phyloP scores from a whole-genome alignment of 2,797 vertebrate species.

The Parotocinclus haroldoi region DNA sequence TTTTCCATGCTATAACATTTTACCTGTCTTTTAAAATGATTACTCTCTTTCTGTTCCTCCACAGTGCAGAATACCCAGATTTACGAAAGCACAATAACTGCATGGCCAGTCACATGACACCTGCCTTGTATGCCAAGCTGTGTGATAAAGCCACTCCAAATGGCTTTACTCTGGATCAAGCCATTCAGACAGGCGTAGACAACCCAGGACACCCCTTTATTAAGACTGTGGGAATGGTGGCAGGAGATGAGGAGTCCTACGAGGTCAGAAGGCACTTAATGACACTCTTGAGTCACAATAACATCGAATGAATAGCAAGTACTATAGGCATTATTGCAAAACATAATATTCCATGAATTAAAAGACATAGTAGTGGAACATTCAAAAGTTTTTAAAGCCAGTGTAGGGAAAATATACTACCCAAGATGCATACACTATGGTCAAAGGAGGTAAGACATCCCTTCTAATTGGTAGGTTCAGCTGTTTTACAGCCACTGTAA shows the following conservation, averaged over 20 bases:
- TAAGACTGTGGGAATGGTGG: slow-evolving; percentile 80
- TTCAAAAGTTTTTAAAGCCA: too few species aligned
- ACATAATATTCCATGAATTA: too few species aligned
- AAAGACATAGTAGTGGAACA: too few species aligned
- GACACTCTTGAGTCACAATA: neutral
- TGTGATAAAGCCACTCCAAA: slow-evolving; percentile 86
- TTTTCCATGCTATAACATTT: neutral
- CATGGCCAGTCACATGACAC: slow-evolving; percentile 91
- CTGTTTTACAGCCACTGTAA: too few species aligned
- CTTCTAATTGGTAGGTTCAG: too few species aligned
- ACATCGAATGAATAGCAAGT: too few species aligned
- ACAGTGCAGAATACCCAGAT: slow-evolving; percentile 93
- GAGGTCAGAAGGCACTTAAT: slow-evolving; percentile 74
- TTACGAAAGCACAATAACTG: slow-evolving; percentile 98
- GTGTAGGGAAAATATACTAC: too few species aligned
- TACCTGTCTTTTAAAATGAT: neutral
- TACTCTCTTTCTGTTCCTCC: slow-evolving; percentile 33
- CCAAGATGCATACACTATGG: too few species aligned
- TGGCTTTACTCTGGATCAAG: slow-evolving; percentile 89
- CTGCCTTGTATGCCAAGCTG: slow-evolving; percentile 85
- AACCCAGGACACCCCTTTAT: slow-evolving; percentile 97
- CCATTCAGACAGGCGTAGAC: slow-evolving; percentile 97
- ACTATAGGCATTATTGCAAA: too few species aligned
- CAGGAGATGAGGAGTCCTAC: slow-evolving; percentile 93
- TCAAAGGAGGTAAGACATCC: too few species aligned